Conservation (phyloP, 2,797 vertebrate species). For the Chanos chanos region DNA sequence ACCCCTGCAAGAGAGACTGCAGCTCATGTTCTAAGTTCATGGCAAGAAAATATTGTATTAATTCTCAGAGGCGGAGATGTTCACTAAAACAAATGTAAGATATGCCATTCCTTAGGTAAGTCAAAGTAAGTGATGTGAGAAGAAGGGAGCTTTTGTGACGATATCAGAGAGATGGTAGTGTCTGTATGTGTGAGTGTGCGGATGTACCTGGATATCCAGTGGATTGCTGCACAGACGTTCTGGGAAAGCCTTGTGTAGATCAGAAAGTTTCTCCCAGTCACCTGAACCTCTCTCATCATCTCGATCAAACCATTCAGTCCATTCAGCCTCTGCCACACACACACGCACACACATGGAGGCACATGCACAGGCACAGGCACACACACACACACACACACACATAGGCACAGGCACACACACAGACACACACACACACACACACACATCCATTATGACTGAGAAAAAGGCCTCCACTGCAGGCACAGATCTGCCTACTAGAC, state of each 20-base stretch:
- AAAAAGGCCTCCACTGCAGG: no score
- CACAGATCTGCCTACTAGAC: not conserved
- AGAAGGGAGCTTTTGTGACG: no score
- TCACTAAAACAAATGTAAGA: no score
- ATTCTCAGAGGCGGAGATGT: not conserved
- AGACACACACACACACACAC: slow-evolving; percentile 6
- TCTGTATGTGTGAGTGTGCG: slow-evolving; percentile 4
- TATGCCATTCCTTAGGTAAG: no score
- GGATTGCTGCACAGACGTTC: slow-evolving; percentile 83
- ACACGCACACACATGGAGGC: slow-evolving; percentile 34
- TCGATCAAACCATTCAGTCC: slow-evolving; percentile 90
- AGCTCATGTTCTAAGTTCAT: not conserved
- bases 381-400: slow-evolving; percentile 19
- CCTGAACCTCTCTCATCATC: slow-evolving; percentile 78
- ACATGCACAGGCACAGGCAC: slow-evolving; percentile 24
- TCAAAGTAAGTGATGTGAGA: no score
- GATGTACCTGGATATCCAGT: slow-evolving; percentile 84
- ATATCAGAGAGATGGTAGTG: not conserved
- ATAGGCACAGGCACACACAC: slow-evolving; percentile 35
- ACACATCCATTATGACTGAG: not conserved
- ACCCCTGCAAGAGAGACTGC: not conserved
- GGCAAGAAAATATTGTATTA: not conserved
- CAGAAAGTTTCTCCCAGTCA: slow-evolving; percentile 88
- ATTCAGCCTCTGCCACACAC: slow-evolving; percentile 80
- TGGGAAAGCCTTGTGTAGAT: slow-evolving; percentile 77